Evolutionary conservation across 2,113 vertebrate genomes (phyloP).

Genomic region (Vulpes lagopus): DNA sequence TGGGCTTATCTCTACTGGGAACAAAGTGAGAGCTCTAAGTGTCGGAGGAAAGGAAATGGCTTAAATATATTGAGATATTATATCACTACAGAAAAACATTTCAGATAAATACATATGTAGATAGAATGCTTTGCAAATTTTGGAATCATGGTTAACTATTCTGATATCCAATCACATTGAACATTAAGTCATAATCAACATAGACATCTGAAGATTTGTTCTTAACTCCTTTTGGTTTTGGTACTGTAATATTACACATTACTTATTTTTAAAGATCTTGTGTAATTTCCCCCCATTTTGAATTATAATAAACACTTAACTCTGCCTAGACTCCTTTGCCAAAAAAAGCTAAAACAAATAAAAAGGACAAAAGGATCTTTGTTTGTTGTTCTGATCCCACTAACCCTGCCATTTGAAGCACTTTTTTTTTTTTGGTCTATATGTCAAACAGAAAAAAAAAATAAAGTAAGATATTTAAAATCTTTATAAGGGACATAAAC

Average conservation of each 20-base stretch:
- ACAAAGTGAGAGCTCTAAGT: background rate
- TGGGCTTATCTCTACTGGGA: background rate
- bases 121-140: background rate
- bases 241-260: background rate
- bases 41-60: background rate
- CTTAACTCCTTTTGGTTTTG: background rate
- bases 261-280: background rate
- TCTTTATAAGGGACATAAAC: background rate
- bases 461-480: background rate
- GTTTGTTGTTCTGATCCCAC: background rate
- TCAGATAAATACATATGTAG: background rate
- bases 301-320: background rate
- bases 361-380: background rate
- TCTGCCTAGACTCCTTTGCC: background rate
- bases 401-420: background rate
- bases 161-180: background rate
- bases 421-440: background rate
- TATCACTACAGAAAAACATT: background rate
- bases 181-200: background rate
- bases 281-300: background rate
- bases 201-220: background rate
- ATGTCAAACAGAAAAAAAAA: background rate
- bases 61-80: background rate
- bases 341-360: background rate
- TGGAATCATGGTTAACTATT: background rate